A percentile compares a stretch with the other conserved stretches of the same genome.
Conservation (phyloP, 2,113 vertebrate species). For the Misgurnus anguillicaudatus region DNA sequence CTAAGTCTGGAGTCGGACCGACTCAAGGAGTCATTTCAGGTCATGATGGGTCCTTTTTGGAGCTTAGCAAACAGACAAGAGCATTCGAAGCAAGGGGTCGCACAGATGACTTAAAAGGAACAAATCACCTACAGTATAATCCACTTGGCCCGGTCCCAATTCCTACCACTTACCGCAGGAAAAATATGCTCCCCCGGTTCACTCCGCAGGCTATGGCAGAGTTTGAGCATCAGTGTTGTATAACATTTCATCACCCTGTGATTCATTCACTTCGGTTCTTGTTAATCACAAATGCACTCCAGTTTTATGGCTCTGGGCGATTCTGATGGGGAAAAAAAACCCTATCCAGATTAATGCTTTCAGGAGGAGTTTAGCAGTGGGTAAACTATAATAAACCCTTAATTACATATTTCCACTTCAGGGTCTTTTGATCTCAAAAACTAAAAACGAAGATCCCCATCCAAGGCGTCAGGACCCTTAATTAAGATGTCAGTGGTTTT, state of each 20-base stretch:
- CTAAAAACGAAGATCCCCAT: slow-evolving; percentile 25
- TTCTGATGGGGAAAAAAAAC: slow-evolving; percentile 7
- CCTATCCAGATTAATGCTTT: slow-evolving; percentile 19
- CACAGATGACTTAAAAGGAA: slow-evolving; percentile 29
- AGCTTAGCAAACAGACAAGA: not conserved
- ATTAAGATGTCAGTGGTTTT: slow-evolving; percentile 27
- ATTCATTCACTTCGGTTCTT: slow-evolving; percentile 26
- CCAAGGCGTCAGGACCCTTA: slow-evolving; percentile 27
- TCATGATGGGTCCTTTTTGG: slow-evolving; percentile 43
- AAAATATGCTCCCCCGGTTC: slow-evolving; percentile 20
- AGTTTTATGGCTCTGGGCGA: slow-evolving; percentile 6
- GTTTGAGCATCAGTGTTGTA: slow-evolving; percentile 51
- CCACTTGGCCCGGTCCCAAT: slow-evolving; percentile 33
- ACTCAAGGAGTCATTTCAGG: slow-evolving; percentile 49
- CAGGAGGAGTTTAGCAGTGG: slow-evolving; percentile 1
- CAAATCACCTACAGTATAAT: slow-evolving; percentile 46
- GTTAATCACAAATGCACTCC: slow-evolving; percentile 17
- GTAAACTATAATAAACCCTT: slow-evolving; percentile 20
- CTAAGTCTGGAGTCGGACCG: slow-evolving; percentile 35
- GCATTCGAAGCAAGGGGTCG: slow-evolving; percentile 25
- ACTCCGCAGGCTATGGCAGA: slow-evolving; percentile 45
- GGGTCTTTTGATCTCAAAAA: slow-evolving; percentile 7
- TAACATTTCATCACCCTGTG: slow-evolving; percentile 46
- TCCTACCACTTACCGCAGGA: slow-evolving; percentile 14
- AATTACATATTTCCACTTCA: slow-evolving; percentile 29